Percentiles rank a stretch among this genome's conserved stretches.
Evolutionary conservation across 2,113 vertebrate species (phyloP).

Genomic region (Crypturellus undulatus): DNA sequence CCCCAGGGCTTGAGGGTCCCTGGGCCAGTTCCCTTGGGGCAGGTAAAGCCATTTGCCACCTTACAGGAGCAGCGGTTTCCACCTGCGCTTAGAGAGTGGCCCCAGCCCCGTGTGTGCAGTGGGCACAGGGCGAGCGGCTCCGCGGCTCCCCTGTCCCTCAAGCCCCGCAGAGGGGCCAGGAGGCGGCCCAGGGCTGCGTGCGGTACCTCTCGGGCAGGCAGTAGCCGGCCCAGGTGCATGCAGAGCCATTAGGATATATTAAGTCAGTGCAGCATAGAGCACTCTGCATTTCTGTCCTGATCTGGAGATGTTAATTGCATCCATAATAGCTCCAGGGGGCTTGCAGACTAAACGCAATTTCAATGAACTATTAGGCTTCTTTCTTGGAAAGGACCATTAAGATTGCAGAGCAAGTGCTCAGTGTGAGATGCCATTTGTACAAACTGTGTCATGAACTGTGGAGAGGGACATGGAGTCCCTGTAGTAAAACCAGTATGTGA

Average conservation of each 20-base stretch:
- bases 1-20: neutral
- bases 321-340: neutral
- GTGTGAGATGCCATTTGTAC: neutral
- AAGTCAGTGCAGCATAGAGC: neutral
- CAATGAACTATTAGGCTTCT: neutral
- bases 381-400: neutral
- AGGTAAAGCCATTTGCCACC: neutral
- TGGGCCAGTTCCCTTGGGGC: neutral
- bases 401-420: neutral
- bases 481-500: neutral
- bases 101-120: neutral
- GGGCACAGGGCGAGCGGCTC: neutral
- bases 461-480: neutral
- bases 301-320: neutral
- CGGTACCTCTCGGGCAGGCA: neutral
- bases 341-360: neutral
- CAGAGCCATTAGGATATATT: neutral
- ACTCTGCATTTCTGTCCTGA: neutral
- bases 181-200: rapidly evolving
- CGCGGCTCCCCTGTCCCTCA: no score
- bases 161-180: neutral
- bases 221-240: neutral
- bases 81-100: rapidly evolving
- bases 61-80: neutral
- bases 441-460: neutral